Conservation (phyloP, 2,888 invertebrate genomes). For the Andrena flavipes region DNA sequence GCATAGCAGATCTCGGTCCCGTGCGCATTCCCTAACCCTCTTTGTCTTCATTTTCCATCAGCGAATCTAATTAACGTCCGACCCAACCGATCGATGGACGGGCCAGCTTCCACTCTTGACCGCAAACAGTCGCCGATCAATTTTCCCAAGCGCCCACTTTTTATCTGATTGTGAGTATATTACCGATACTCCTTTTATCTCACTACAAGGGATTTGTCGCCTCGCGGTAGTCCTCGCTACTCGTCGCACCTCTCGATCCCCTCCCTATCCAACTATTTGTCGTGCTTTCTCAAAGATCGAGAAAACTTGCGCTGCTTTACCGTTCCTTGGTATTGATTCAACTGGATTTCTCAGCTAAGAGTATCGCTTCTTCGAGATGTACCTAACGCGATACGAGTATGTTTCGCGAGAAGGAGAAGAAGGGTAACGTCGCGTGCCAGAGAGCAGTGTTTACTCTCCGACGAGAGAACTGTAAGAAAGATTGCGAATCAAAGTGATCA, state of each 20-base stretch:
- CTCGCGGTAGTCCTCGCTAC: no score
- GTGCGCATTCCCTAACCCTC: slow-evolving; percentile 66
- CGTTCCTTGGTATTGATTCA: neutral
- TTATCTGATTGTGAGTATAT: no score
- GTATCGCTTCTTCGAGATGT: no score
- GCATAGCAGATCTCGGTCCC: slow-evolving; percentile 63
- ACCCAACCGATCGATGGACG: slow-evolving; percentile 14
- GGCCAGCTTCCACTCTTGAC: neutral
- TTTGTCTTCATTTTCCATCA: slow-evolving; percentile 72
- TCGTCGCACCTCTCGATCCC: no score
- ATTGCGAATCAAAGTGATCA: neutral
- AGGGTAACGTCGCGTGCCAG: neutral
- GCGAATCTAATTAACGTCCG: slow-evolving; percentile 79
- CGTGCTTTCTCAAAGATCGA: neutral
- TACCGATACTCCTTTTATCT: no score
- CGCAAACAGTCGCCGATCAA: neutral
- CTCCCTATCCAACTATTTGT: no score
- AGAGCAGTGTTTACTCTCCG: neutral
- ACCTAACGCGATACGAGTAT: neutral
- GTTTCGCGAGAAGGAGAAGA: neutral
- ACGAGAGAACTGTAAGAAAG: neutral
- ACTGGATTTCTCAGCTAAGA: neutral
- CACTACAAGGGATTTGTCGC: no score
- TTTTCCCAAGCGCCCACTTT: neutral
- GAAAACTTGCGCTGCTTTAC: neutral